Evolutionary conservation across 2,888 invertebrate species (phyloP), one percentile per base, ranked within the genome.

Genomic region (Ectemnius lituratus): DNA sequence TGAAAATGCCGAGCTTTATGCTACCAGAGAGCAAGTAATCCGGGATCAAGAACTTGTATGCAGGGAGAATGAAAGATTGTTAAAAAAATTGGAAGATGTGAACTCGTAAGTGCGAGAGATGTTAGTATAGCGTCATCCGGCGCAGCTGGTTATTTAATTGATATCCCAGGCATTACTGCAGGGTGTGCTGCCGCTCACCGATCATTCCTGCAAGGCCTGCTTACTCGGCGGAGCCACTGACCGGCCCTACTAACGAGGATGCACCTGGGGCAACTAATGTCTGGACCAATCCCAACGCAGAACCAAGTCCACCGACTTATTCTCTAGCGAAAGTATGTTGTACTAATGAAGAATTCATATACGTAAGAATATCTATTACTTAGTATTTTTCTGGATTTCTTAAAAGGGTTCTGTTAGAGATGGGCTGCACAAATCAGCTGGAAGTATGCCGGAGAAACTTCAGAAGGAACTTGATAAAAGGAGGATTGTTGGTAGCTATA

Each of bases 1-100:
- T 20, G 98, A 98, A 91, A 98, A 98, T 91, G 93, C 95, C 1
- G 97, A 98, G 82, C 92, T 98, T 67, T 97, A 95, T 91, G 93
- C 93, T 47, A 94, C 96, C 0, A 92, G 96, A 62, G 97, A 98
- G 88, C 93, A 95, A 79, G 93, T 97, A 75, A 93, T 97, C 79
- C 91, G 97, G 13, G 98, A 98, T 90, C 98, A 98, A 89, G 98
- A 98, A 90, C 90, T 97, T 49, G 95, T 98, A 37, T 97, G 97
- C 86, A 92, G 96, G 68, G 98, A 98, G 91, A 98, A 98, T 87
- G 98, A 98, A 89, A 92, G 96, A 66, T 92, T 98, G 73, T 91
- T 97, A 67, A 96, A 95, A 90, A 97, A 97, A 91, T 91, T 98
- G 67, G 97, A 98, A 90, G 96, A 97, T 91, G 96, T 96, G 71